These are phyloP conservation scores for Zygaena filipendulae DNA, from an alignment of 2,888 invertebrate species.

Conservation along the genomic window DNA sequence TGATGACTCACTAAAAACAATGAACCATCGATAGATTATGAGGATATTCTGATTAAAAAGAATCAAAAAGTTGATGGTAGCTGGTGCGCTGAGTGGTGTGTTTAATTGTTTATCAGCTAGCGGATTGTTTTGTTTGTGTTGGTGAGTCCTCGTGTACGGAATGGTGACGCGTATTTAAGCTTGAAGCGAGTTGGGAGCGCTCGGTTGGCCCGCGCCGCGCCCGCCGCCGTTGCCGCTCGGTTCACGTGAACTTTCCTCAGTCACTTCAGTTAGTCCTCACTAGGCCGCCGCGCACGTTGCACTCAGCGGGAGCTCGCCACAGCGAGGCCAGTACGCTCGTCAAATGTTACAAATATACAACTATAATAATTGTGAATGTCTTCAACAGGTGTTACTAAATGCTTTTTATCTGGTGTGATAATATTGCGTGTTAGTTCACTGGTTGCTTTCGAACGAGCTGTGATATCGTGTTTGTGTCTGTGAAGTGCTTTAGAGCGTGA, in stretches of 20 bases:
- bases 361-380: slow-evolving; percentile 17
- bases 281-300: slow-evolving; percentile 1
- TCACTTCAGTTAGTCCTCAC: slow-evolving; percentile 11
- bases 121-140: slow-evolving; percentile 47
- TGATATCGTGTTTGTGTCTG: slow-evolving; percentile 36
- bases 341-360: slow-evolving; percentile 24
- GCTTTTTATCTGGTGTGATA: slow-evolving; percentile 51
- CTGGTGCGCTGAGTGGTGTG: too few species aligned
- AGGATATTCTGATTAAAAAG: too few species aligned
- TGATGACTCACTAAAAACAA: background rate
- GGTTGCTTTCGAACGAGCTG: slow-evolving; percentile 25
- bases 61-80: too few species aligned
- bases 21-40: too few species aligned
- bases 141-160: slow-evolving; percentile 52
- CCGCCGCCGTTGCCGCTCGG: slow-evolving; percentile 37
- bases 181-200: too few species aligned
- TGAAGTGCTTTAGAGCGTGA: slow-evolving; percentile 40
- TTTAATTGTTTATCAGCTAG: slow-evolving; percentile 25
- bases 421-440: slow-evolving; percentile 51
- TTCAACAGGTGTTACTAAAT: slow-evolving; percentile 32
- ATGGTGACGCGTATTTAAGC: slow-evolving; percentile 61
- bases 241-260: slow-evolving; percentile 29
- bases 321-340: slow-evolving; percentile 44
- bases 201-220: too few species aligned
- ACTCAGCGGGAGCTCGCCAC: slow-evolving; percentile 35